Base-by-base conservation (phyloP, 2,113 vertebrate species). In the Rhea pennata region DNA sequence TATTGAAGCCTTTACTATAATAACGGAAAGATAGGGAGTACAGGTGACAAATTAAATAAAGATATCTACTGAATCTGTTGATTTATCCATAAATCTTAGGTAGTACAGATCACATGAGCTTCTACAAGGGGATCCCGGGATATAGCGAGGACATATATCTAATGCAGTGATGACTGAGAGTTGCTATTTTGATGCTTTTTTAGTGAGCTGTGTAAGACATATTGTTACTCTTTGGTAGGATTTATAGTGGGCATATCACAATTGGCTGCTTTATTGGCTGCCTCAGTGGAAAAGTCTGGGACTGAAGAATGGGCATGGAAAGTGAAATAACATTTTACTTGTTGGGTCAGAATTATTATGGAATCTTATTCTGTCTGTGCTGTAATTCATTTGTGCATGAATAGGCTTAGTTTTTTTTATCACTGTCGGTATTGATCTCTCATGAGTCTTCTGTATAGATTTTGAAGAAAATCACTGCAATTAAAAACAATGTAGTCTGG, bases 201-300 rank as follows among this genome's bases (percentile, higher is more conserved):
- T 90, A 93, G 92, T 90, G 92, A 87, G 91, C 87, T 88, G 0
- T 71, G 76, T 67, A 73, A 89, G 93, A 91, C 79, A 65, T 66
- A 85, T 76, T 95, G 88, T 94, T 94, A 81, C 77, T 96, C 50
- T 84, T 91, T n/a, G 71, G 74, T 89, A 84, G 88, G 64, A 96
- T 96, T 96, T 97, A 91, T 92, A 67, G 87, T 73, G 76, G 81
- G 70, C 77, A 91, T 76, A 91, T 96, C 92, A 85, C 90, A 92
- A 90, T 79, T 80, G 84, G 74, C 80, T 88, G 84, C 91, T 94
- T 92, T 94, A 91, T 93, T 92, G 91, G 84, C 81, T 94, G 64
- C 77, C 94, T 93, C 64, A 3, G 54, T 91, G 96, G 87, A 94
- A 78, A 91, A 94, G 44, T 61, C 84, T 73, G 42, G 80, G 29